Percentiles rank a stretch among this genome's conserved stretches.
phyloP scores from a whole-genome alignment of 2,113 vertebrate genomes.

The Motacilla alba region DNA sequence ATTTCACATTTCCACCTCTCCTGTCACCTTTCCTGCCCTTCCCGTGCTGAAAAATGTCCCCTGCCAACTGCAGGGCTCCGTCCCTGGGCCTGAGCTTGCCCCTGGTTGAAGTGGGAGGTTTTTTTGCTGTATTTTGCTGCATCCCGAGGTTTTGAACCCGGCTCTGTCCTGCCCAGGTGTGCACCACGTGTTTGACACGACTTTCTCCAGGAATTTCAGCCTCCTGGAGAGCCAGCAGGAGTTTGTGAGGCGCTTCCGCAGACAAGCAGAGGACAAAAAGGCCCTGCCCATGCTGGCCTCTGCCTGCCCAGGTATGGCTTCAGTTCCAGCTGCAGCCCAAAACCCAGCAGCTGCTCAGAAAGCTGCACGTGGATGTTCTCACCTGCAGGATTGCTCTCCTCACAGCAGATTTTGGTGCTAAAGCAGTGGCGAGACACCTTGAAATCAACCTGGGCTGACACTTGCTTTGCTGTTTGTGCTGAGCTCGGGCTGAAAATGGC shows the following conservation, averaged over 20 bases:
- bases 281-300: conserved; percentile 89
- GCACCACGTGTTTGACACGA: conserved; percentile 89
- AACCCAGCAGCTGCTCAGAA: neutral
- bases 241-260: conserved; percentile 85
- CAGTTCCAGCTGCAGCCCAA: fast-evolving
- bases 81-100: neutral
- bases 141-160: neutral
- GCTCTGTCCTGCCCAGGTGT: conserved; percentile 73
- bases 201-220: conserved; percentile 92
- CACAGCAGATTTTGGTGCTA: neutral
- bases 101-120: neutral
- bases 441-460: fast-evolving
- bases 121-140: neutral
- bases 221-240: conserved; percentile 90
- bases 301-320: conserved; percentile 86
- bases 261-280: conserved; percentile 69
- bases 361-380: neutral
- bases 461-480: neutral
- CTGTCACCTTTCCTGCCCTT: neutral
- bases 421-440: neutral
- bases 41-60: neutral
- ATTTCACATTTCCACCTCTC: neutral
- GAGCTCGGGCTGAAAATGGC: neutral
- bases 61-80: neutral
- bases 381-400: neutral